phyloP scores from a whole-genome alignment of 2,888 invertebrate genomes.

The Nipponacmea schrenckii region DNA sequence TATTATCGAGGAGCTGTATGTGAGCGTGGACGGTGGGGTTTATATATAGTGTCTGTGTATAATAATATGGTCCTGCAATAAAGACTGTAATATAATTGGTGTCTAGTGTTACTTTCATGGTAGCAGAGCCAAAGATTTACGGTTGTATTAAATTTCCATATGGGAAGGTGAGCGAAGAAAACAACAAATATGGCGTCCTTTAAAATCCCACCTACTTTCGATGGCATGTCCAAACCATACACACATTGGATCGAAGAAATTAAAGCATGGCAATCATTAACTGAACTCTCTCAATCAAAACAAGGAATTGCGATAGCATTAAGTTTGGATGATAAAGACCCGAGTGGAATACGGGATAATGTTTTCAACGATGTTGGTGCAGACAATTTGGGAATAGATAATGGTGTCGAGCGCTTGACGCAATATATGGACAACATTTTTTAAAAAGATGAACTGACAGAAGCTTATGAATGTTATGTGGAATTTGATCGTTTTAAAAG shows the following conservation, averaged over 20 bases:
- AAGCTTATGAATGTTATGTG: conserved; percentile 27
- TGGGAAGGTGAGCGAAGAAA: too few relatives aligned
- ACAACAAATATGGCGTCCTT: too few relatives aligned
- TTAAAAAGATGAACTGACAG: conserved; percentile 27
- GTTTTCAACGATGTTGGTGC: conserved; percentile 28
- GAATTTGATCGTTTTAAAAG: conserved; percentile 27
- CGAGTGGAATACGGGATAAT: conserved; percentile 23
- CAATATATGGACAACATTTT: conserved; percentile 29
- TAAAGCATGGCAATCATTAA: conserved; percentile 24
- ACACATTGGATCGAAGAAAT: conserved; percentile 27
- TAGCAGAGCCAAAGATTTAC: too few relatives aligned
- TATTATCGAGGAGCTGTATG: too few relatives aligned
- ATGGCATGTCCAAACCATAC: too few relatives aligned
- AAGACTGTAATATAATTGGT: too few relatives aligned
- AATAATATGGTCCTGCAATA: too few relatives aligned
- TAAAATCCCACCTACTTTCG: too few relatives aligned
- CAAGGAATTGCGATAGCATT: conserved; percentile 21
- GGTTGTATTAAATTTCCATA: too few relatives aligned
- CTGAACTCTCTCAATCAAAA: conserved; percentile 23
- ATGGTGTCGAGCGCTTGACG: conserved; percentile 22
- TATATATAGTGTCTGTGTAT: too few relatives aligned
- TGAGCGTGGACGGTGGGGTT: too few relatives aligned
- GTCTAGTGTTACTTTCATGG: too few relatives aligned
- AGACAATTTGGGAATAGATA: conserved; percentile 21
- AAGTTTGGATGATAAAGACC: conserved; percentile 24